phyloP scores from a whole-genome alignment of 1,140 invertebrate genomes.

The Sipha flava region DNA sequence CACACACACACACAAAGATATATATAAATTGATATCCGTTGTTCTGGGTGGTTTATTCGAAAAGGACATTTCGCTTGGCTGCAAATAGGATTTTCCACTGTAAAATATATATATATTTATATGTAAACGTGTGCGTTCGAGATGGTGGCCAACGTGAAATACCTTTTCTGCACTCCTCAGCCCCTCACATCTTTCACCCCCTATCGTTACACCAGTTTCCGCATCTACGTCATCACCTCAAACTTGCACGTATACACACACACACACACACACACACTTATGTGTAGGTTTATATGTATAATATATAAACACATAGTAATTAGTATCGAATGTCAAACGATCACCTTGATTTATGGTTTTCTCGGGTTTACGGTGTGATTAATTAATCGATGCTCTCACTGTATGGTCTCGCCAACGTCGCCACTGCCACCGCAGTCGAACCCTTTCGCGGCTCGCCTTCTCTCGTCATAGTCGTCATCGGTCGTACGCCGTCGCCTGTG shows the following conservation, averaged over 20 bases:
- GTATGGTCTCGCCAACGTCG: no score
- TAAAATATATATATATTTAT: not conserved
- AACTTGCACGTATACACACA: not conserved
- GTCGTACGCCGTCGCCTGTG: no score
- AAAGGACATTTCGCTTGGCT: conserved; percentile 18
- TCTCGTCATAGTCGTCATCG: not conserved
- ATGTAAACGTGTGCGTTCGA: not conserved
- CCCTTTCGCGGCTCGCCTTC: not conserved
- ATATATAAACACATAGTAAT: no score
- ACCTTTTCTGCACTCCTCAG: not conserved
- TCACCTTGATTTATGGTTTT: conserved; percentile 27
- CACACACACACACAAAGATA: not conserved
- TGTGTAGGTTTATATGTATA: no score
- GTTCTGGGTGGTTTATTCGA: not conserved
- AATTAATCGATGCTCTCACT: conserved; percentile 4
- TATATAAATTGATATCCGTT: conserved; percentile 3
- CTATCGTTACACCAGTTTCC: not conserved
- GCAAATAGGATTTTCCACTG: conserved; percentile 1
- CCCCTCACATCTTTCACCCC: not conserved
- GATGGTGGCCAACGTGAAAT: not conserved
- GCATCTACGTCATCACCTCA: not conserved
- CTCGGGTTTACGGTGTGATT: conserved; percentile 25
- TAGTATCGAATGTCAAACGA: conserved; percentile 30
- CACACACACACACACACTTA: not conserved
- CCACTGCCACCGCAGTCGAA: not conserved